phyloP scores from a whole-genome alignment of 2,797 vertebrate species.

The Tokudaia tokunoshimensis region DNA sequence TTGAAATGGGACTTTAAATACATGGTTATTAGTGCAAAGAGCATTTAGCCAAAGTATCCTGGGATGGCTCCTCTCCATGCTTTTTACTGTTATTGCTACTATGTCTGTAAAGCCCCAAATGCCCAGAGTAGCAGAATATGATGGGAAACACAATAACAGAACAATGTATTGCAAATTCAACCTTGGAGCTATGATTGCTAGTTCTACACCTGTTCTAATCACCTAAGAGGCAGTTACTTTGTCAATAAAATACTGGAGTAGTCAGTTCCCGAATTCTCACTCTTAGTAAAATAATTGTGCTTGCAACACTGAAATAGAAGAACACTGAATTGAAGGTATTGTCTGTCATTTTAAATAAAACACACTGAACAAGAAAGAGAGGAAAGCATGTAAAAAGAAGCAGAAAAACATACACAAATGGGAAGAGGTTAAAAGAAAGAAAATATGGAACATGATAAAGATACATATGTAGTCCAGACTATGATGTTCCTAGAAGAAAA shows the following conservation, averaged over 20 bases:
- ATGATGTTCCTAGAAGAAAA: neutral
- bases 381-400: neutral
- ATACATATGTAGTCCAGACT: neutral
- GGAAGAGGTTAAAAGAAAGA: neutral
- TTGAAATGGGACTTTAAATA: slow-evolving; percentile 60
- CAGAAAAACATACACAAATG: neutral
- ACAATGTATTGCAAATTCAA: neutral
- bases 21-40: slow-evolving; percentile 36
- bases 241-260: neutral
- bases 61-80: neutral
- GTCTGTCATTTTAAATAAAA: slow-evolving; percentile 3
- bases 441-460: neutral
- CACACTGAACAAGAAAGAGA: neutral
- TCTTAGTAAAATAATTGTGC: neutral
- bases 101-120: neutral
- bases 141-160: slow-evolving; percentile 5
- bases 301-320: neutral
- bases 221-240: neutral
- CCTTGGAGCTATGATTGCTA: neutral
- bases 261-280: neutral
- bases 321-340: neutral
- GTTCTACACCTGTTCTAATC: neutral
- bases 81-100: slow-evolving; percentile 1
- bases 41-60: neutral
- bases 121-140: neutral